Percentiles rank a stretch among this genome's conserved stretches.
Conservation (phyloP, 2,797 vertebrate genomes). For the Garrulus glandarius region DNA sequence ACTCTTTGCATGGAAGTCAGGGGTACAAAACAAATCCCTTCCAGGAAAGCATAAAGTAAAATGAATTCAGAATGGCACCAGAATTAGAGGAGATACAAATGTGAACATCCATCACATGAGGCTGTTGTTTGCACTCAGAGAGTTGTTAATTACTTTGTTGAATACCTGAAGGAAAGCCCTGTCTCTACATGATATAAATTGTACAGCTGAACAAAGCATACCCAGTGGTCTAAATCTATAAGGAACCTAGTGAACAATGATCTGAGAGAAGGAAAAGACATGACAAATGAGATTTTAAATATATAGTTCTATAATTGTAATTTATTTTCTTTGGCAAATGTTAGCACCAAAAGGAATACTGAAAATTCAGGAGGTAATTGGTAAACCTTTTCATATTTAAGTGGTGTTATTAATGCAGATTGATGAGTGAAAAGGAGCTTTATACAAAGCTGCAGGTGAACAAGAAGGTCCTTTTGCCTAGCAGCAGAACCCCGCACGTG, state of each 20-base stretch:
- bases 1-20: not conserved
- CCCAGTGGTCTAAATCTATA: not conserved
- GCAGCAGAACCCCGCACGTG: rapidly evolving
- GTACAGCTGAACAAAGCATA: conserved; percentile 12
- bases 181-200: not conserved
- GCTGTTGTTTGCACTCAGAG: not conserved
- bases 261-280: not conserved
- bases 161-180: conserved; percentile 17
- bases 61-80: not conserved
- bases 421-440: not conserved
- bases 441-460: not conserved
- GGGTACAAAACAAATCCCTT: not conserved
- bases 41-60: not conserved
- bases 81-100: not conserved
- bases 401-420: not conserved
- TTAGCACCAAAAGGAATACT: not conserved
- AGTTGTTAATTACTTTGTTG: conserved; percentile 26
- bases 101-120: not conserved
- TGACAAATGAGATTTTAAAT: not conserved
- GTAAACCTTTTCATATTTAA: conserved; percentile 5
- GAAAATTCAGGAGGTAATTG: not conserved
- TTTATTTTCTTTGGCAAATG: not conserved
- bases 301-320: not conserved
- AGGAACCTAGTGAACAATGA: not conserved
- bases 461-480: not conserved